Percentiles rank a stretch among this genome's conserved stretches.
These are phyloP conservation scores for Hippocampus mohnikei DNA, from an alignment of 2,113 vertebrate species.

Conservation along the genomic window DNA sequence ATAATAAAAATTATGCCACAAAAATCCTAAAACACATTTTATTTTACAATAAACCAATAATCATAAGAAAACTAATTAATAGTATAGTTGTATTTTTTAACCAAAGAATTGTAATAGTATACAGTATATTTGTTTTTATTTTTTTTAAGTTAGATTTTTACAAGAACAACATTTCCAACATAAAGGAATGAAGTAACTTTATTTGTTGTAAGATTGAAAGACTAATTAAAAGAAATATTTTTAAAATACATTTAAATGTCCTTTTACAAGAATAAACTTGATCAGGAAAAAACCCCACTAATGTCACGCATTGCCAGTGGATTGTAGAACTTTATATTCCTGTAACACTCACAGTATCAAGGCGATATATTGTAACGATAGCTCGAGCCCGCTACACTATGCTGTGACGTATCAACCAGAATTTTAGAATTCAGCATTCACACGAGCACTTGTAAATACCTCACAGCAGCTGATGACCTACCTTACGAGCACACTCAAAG, in stretches of 20 bases:
- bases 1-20: too few relatives aligned
- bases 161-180: too few relatives aligned
- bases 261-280: neutral
- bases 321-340: neutral
- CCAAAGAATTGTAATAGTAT: too few relatives aligned
- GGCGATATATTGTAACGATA: neutral
- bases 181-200: too few relatives aligned
- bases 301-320: neutral
- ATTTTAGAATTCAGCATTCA: neutral
- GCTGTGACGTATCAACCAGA: neutral
- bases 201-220: too few relatives aligned
- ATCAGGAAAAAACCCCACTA: neutral
- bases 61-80: neutral
- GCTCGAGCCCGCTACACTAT: neutral
- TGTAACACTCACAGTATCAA: neutral
- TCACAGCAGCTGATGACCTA: constrained; percentile 20
- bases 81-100: too few relatives aligned
- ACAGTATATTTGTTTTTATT: too few relatives aligned
- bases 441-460: neutral
- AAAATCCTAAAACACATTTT: neutral
- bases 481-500: constrained; percentile 83
- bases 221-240: too few relatives aligned
- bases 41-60: neutral
- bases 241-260: too few relatives aligned
- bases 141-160: too few relatives aligned